Conservation (phyloP, 1,140 invertebrate genomes). For the Drosophila leontia region DNA sequence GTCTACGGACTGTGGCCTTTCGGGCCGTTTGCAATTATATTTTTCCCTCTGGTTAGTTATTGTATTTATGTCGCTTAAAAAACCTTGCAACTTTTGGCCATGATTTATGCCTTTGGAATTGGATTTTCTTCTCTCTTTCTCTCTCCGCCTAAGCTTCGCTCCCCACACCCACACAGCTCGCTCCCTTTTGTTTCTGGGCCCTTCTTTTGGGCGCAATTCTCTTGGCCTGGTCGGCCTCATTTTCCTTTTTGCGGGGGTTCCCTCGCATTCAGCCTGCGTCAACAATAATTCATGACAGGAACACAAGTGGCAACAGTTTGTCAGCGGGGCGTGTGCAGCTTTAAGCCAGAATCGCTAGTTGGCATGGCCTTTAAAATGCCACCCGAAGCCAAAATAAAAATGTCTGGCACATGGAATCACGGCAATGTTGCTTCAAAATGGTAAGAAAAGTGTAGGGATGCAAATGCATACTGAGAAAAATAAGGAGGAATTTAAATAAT, state of each 20-base stretch:
- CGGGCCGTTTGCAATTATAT: slow-evolving; percentile 79
- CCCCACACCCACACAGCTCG: slow-evolving; percentile 7
- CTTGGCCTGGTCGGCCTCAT: slow-evolving; percentile 41
- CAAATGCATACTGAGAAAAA: not conserved
- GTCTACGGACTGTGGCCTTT: slow-evolving; percentile 34
- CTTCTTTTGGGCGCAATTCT: slow-evolving; percentile 20
- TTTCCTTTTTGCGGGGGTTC: slow-evolving; percentile 38
- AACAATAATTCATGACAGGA: slow-evolving; percentile 79
- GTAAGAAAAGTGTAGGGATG: not conserved
- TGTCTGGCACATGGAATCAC: slow-evolving; percentile 56
- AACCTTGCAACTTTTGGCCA: slow-evolving; percentile 76
- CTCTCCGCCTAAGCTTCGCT: slow-evolving; percentile 33
- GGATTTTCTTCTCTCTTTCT: slow-evolving; percentile 70
- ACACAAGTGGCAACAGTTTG: slow-evolving; percentile 82
- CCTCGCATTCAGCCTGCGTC: slow-evolving; percentile 43
- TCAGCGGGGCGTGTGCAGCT: slow-evolving; percentile 66
- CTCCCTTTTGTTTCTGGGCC: slow-evolving; percentile 27
- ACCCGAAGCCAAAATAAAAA: slow-evolving; percentile 56
- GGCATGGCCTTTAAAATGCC: slow-evolving; percentile 49
- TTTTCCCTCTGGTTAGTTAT: slow-evolving; percentile 82
- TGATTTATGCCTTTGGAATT: slow-evolving; percentile 81
- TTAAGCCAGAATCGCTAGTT: slow-evolving; percentile 36
- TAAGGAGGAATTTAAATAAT: too few relatives aligned
- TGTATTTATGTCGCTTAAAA: slow-evolving; percentile 81
- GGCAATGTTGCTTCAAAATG: not conserved